These are phyloP conservation scores for Drosophila neonasuta DNA, from an alignment of 2,888 invertebrate genomes.

Conservation along the genomic window DNA sequence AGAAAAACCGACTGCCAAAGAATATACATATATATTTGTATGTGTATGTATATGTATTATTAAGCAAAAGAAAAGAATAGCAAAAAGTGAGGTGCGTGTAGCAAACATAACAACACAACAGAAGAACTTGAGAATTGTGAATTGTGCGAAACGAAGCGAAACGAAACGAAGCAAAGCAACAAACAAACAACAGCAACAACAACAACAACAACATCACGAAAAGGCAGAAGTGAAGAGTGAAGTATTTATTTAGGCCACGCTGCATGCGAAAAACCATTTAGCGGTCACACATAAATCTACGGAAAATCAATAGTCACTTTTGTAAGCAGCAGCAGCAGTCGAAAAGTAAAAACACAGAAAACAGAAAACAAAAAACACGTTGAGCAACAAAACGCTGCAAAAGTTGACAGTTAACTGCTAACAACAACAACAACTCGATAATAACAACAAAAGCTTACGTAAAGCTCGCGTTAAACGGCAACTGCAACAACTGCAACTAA, in stretches of 20 bases:
- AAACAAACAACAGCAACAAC: constrained; percentile 27
- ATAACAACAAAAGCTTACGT: constrained; percentile 64
- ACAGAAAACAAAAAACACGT: constrained; percentile 47
- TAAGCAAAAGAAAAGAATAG: constrained; percentile 36
- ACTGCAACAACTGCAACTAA: constrained; percentile 33
- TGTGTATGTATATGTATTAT: constrained; percentile 39
- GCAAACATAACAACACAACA: constrained; percentile 37
- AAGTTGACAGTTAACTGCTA: constrained; percentile 52
- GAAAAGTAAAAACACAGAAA: constrained; percentile 22
- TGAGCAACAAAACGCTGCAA: constrained; percentile 56
- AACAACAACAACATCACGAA: too few species aligned
- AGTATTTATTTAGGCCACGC: constrained; percentile 55
- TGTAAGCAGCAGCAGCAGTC: constrained; percentile 29
- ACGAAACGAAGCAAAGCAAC: constrained; percentile 26
- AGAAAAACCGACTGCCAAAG: constrained; percentile 41
- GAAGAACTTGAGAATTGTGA: constrained; percentile 13
- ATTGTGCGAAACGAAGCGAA: constrained; percentile 5
- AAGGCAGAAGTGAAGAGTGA: constrained; percentile 20
- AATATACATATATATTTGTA: constrained; percentile 21
- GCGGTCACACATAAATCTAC: constrained; percentile 50
- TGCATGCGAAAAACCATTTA: constrained; percentile 56
- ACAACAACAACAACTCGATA: constrained; percentile 31
- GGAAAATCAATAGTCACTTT: constrained; percentile 71
- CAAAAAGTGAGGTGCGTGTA: constrained; percentile 42
- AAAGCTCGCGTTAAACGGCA: constrained; percentile 41